Base-by-base conservation (phyloP, 2,888 invertebrate species). In the Lithophane ornitopus region DNA sequence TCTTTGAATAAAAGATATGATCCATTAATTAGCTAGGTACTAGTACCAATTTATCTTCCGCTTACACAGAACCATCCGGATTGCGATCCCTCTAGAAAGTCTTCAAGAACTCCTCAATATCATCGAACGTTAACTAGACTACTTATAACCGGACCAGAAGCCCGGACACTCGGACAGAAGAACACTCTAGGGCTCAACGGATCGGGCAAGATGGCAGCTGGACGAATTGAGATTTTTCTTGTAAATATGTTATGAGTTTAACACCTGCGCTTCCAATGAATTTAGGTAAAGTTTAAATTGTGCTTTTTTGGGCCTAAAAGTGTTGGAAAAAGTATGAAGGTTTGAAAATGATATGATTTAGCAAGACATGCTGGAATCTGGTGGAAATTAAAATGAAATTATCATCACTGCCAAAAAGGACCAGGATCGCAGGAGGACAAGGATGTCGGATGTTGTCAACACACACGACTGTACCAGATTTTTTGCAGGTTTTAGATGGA, bases 211-310 rank as follows among this genome's bases (percentile, higher is more conserved):
- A 77, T 76, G 74, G 62, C 61, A 62, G 8, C 67, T 4, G n/a
- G 14, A 58, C 46, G 54, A 34, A 54, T 44, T 54, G 41, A 34
- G 44, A 71, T 56, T 67, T 11, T 19, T 41, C 12, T 59, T 54
- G 49, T 70, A 71, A 80, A 76, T 71, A 76, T 58, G 8, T 65
- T 66, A 74, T 66, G 59, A 71, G 4, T 52, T 61, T 58, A 58
- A 61, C 56, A 52, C 80, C 44, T 68, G 63, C 28, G 59, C 7
- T n/a, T 12, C 56, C 52, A 56, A 65, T 41, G 16, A 28, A 62
- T 49, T 14, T 26, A 12, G 11, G 4, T 26, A 34, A 34, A n/a
- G n/a, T 76, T 61, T 34, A 14, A 56, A 7, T 11, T 19, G 3
- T 28, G n/a, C 19, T n/a, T 22, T 49, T 59, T 1, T 22, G 46